A percentile compares a stretch with the other conserved stretches of the same genome.
Conservation (phyloP, 2,888 invertebrate genomes). For the Campoplex capitator region DNA sequence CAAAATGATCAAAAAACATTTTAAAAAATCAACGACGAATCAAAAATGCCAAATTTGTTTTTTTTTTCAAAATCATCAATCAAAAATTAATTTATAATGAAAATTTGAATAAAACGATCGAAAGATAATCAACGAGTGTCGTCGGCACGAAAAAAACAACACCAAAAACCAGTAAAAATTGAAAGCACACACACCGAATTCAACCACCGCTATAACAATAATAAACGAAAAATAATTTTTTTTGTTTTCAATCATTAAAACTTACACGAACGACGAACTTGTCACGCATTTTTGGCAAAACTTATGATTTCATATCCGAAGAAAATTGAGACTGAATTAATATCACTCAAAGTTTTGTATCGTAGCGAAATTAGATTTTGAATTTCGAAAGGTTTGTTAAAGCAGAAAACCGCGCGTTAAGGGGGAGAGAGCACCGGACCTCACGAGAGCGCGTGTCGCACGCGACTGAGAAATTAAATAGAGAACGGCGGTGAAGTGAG, state of each 20-base stretch:
- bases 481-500: conserved; percentile 30
- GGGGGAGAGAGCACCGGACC: conserved; percentile 34
- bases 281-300: conserved; percentile 73
- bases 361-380: not conserved
- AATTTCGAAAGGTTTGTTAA: not conserved
- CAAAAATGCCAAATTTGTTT: too few relatives aligned
- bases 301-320: not conserved
- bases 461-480: conserved; percentile 77
- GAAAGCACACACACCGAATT: not conserved
- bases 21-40: too few relatives aligned
- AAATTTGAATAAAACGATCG: too few relatives aligned
- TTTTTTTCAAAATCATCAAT: too few relatives aligned
- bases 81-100: too few relatives aligned
- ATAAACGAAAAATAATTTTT: not conserved
- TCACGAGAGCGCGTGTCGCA: conserved; percentile 77
- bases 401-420: not conserved
- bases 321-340: not conserved
- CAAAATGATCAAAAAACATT: too few relatives aligned
- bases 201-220: not conserved
- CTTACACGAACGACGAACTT: conserved; percentile 79
- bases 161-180: too few relatives aligned
- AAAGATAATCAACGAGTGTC: too few relatives aligned
- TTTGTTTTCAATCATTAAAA: conserved; percentile 36
- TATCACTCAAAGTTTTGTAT: not conserved
- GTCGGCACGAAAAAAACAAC: too few relatives aligned